Base-by-base conservation (phyloP, 2,888 invertebrate species). In the Caprella mutica region DNA sequence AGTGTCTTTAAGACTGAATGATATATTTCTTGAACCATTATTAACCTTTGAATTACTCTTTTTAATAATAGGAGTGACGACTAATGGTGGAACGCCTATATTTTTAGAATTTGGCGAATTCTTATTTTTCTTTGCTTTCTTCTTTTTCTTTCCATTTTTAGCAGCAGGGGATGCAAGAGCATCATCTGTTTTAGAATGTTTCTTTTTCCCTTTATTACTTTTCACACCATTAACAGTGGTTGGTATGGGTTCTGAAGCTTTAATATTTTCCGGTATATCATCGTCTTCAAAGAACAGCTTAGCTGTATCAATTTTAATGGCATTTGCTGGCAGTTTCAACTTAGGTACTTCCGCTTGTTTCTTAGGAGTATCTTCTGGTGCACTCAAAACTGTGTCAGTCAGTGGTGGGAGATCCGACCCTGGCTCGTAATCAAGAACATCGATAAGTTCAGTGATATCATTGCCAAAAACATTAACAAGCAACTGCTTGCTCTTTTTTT, bases 401-500 rank as follows among this genome's bases (percentile, higher is more conserved):
- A n/a, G n/a, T n/a, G n/a, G n/a, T n/a, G n/a, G n/a, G n/a, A n/a
- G n/a, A n/a, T n/a, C n/a, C n/a, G n/a, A n/a, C n/a, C n/a, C n/a
- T n/a, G 48, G 48, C 30, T 48, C 48, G 9, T 27, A 8, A 30
- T 48, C 48, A 6, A 48, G 30, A 9, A 24, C 14, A 12, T 48
- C 48, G 30, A 48, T 30, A 1, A 48, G n/a, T 21, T 48, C 48
- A 3, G 29, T 30, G 21, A 48, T 48, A n/a, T 48, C 48, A 19
- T 27, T 17, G 21, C 48, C 48, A 48, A 48, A 48, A 29, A 48
- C 6, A 17, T 48, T 48, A 2, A 27, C 19, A 48, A 48, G 24
- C 48, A 48, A 30, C 23, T 48, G 29, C 17, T 48, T 48, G 24
- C 48, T 48, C 21, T 48, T 30, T 21, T 48, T 48, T 14, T 48